Percentiles rank a stretch among this genome's conserved stretches.
phyloP scores from a whole-genome alignment of 1,140 invertebrate species.

The Drosophila sechellia region DNA sequence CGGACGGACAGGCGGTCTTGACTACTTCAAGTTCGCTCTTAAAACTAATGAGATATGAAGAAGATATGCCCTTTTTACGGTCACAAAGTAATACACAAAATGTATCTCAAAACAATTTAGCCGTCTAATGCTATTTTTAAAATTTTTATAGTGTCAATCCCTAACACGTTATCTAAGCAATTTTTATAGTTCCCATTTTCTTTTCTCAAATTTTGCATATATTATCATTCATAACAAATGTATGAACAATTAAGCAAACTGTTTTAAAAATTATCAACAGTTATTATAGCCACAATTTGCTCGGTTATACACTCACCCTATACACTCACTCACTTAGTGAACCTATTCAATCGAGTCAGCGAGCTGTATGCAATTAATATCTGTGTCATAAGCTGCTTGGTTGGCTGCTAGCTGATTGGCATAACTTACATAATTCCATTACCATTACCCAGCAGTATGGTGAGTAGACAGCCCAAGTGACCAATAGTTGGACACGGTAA shows the following conservation, averaged over 20 bases:
- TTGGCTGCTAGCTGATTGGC: conserved; percentile 62
- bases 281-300: conserved; percentile 70
- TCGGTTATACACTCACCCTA: conserved; percentile 52
- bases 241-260: conserved; percentile 59
- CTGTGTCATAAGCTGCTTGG: conserved; percentile 67
- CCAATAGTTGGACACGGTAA: conserved; percentile 53
- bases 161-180: background rate
- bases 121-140: no score
- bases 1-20: no score
- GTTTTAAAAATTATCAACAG: conserved; percentile 63
- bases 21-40: no score
- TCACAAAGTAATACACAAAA: no score
- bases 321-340: conserved; percentile 53
- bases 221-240: conserved; percentile 25
- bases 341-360: conserved; percentile 59
- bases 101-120: no score
- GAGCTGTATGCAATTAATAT: conserved; percentile 75
- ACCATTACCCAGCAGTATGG: conserved; percentile 58
- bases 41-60: no score
- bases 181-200: conserved; percentile 2
- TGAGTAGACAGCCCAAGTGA: conserved; percentile 38
- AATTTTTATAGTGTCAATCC: background rate
- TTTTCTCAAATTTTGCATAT: conserved; percentile 30
- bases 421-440: conserved; percentile 70
- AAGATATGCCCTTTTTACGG: no score